Conservation (phyloP, 2,888 invertebrate genomes). For the Diarsia dahlii region DNA sequence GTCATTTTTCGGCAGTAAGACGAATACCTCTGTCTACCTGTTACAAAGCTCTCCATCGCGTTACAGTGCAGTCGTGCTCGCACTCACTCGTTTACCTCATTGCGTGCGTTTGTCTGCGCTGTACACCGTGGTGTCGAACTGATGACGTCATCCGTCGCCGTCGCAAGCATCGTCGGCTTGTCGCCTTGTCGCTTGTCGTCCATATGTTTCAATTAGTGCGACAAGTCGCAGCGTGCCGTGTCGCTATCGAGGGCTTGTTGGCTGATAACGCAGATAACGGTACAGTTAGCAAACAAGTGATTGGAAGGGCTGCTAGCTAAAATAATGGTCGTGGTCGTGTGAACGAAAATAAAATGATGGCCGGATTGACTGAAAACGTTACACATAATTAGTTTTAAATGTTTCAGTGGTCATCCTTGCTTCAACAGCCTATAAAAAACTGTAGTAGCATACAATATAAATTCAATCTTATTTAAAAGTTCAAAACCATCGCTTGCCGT, state of each 20-base stretch:
- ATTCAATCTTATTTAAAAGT: background rate
- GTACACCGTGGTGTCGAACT: constrained; percentile 21
- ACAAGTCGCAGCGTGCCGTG: constrained; percentile 27
- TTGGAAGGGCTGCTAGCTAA: background rate
- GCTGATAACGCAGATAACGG: background rate
- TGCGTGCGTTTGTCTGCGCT: constrained; percentile 24
- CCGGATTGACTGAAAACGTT: background rate
- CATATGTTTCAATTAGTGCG: constrained; percentile 62
- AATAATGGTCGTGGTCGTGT: background rate
- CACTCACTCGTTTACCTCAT: constrained; percentile 18
- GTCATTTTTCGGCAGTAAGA: background rate
- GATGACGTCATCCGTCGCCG: constrained; percentile 52
- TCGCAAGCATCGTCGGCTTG: constrained; percentile 17
- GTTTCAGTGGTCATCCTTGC: background rate
- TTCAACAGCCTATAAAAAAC: background rate
- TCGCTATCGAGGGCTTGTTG: background rate
- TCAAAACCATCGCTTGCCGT: background rate
- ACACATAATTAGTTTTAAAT: background rate
- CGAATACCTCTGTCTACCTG: background rate
- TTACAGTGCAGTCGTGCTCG: constrained; percentile 7
- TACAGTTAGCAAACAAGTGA: background rate
- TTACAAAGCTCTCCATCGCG: background rate
- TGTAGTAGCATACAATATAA: background rate
- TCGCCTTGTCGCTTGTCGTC: constrained; percentile 33
- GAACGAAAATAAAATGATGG: background rate